Base-by-base conservation (phyloP, 53 echinoderm and acorn worm species). In the Luidia sarsii region DNA sequence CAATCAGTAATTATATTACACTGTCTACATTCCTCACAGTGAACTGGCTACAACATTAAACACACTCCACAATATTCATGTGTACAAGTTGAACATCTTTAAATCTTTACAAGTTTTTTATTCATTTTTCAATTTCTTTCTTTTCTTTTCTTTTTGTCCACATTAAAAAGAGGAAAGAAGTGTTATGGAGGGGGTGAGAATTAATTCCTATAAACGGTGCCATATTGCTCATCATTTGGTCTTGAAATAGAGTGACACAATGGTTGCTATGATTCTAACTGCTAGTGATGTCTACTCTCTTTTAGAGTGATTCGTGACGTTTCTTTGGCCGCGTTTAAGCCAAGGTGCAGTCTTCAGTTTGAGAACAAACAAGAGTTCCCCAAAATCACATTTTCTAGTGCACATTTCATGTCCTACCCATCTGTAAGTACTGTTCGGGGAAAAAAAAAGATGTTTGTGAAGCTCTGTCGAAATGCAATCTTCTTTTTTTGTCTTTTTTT, bases 101-200 rank as follows among this genome's bases (percentile, higher is more conserved):
- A 59, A 59, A 63, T 32, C 36, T 32, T 63, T 63, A 63, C 36
- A 63, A 63, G 35, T 63, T n/a, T n/a, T n/a, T n/a, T n/a, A n/a
- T n/a, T n/a, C n/a, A n/a, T n/a, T n/a, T n/a, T n/a, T n/a, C n/a
- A n/a, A n/a, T n/a, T n/a, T n/a, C n/a, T n/a, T n/a, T n/a, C n/a
- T n/a, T n/a, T n/a, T n/a, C n/a, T n/a, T n/a, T n/a, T n/a, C n/a
- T n/a, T n/a, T n/a, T 36, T 34, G 15, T 32, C 63, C 0, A 35
- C 19, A 33, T 13, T 28, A 35, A 63, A 63, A 63, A 27, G 30
- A 51, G 51, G n/a, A 63, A 63, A 63, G 9, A 11, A 51, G 51
- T 51, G 11, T 41, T 7, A 41, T 41, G 9, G 37, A 29, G 29
- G 63, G 63, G 37, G 18, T 34, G 63, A 32, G 59, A 0, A 2